Base-by-base conservation (phyloP, 92 coral and sea anemone genomes). In the Heteractis magnifica region DNA sequence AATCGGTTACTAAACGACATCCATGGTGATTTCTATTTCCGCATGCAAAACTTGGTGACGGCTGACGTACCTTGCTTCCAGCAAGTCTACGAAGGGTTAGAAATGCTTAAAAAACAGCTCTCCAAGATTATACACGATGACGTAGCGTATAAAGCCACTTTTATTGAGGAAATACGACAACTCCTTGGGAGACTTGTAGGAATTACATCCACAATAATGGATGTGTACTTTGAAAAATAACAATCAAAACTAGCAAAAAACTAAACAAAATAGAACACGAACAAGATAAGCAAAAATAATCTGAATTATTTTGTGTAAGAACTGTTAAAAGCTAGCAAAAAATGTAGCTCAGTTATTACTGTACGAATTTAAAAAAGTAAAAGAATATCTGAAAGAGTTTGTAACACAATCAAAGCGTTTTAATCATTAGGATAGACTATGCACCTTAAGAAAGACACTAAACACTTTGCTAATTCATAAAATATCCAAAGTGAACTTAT, bases 111-210 rank as follows among this genome's bases (percentile, higher is more conserved):
- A 78, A 97, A 91, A 70, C 92, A 92, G 77, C 93, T 94, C 49
- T 82, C 95, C 8, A 97, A 89, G 78, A 94, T 97, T 56, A 71
- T 88, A 6, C 91, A 89, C 59, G 99, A 97, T 65, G 99, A 94
- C 16, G 92, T 89, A 4, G 86, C 99, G 0, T 97, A 97, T 70
- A 97, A 94, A 52, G 98, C 99, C 12, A 91, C 97, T 10, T 97
- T 92, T 62, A 95, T 97, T 58, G 99, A 97, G 72, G 99, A 97
- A 83, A 92, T 97, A 11, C 94, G 98, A 20, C 98, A 97, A 72
- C 90, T 94, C 77, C 84, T 97, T 14, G 99, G 99, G 2, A 82
- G 88, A 50, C 82, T 97, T 11, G 82, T 83, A 8, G 99, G 99
- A 44, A 83, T 94, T 13, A 88, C 97, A 16, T 91, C 92, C 51